A percentile compares a stretch with the other conserved stretches of the same genome.
phyloP scores from a whole-genome alignment of 1,140 invertebrate species.

The Rhynchophorus ferrugineus region DNA sequence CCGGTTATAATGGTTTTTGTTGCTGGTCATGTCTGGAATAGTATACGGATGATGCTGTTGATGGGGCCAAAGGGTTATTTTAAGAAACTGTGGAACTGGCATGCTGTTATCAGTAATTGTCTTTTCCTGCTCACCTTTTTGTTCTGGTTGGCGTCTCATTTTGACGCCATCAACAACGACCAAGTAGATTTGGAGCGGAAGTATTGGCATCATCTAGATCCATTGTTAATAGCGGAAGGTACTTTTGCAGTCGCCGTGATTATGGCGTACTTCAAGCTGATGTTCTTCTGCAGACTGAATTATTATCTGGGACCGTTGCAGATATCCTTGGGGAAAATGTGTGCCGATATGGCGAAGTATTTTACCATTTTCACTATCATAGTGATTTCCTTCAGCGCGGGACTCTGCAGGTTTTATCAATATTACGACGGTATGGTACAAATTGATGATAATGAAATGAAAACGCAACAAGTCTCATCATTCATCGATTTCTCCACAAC shows the following conservation, averaged over 20 bases:
- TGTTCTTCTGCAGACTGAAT: slow-evolving; percentile 50
- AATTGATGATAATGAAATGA: slow-evolving; percentile 44
- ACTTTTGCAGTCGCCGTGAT: slow-evolving; percentile 65
- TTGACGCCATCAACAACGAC: slow-evolving; percentile 41
- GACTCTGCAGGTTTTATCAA: slow-evolving; percentile 46
- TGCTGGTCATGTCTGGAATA: slow-evolving; percentile 41
- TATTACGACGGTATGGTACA: slow-evolving; percentile 56
- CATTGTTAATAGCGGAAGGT: slow-evolving; percentile 63
- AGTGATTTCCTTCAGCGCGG: slow-evolving; percentile 47
- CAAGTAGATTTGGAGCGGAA: slow-evolving; percentile 50
- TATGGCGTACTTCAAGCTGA: slow-evolving; percentile 54
- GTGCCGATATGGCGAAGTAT: slow-evolving; percentile 49
- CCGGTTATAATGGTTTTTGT: slow-evolving; percentile 43
- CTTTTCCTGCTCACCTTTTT: slow-evolving; percentile 45
- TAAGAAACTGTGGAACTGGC: slow-evolving; percentile 46
- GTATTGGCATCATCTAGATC: slow-evolving; percentile 63
- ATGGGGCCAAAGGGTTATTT: slow-evolving; percentile 47
- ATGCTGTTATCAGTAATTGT: slow-evolving; percentile 42
- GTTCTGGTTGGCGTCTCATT: slow-evolving; percentile 45
- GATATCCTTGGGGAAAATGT: slow-evolving; percentile 55
- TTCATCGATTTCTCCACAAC: slow-evolving; percentile 51
- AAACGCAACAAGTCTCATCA: slow-evolving; percentile 44
- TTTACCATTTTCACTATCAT: slow-evolving; percentile 48
- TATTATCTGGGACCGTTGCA: slow-evolving; percentile 54
- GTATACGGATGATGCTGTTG: slow-evolving; percentile 45